Evolutionary conservation across 2,888 invertebrate genomes (phyloP), one percentile per base, ranked within the genome.

Genomic region (Leucophenga maculata): DNA sequence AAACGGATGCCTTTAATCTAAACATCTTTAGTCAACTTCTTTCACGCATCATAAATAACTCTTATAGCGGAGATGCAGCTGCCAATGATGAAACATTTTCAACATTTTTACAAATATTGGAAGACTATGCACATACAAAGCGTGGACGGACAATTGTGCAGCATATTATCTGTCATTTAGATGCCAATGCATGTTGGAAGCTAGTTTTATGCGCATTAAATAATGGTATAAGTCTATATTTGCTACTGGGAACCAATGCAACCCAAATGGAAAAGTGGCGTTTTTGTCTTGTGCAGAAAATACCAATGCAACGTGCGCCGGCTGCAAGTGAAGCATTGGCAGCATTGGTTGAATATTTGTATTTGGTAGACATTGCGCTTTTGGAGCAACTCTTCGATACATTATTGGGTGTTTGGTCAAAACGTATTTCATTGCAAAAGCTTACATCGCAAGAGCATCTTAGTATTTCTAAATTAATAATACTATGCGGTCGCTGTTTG

Each of bases 361-460:
- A 91, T 0, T 86, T 88, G 8, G 83, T 85, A 1, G 83, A 82
- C 9, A 83, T 68, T 3, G 64, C 71, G 16, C 68, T 81, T 48
- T 52, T 86, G 59, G 72, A 90, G 0, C 89, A 91, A 75, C 82
- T 94, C 22, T 83, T 93, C 1, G 89, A 90, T 0, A 91, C 92
- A 74, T 80, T 95, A 44, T 79, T 93, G 2, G 89, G 90, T 0
- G 89, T 93, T 14, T 96, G 95, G 95, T 89, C 93, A 0, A 92
- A 93, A 77, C 91, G 92, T 22, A 91, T 91, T 65, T 89, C 92
- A 0, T 85, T 92, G 11, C 91, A 91, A 65, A 92, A 92, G 16
- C 90, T 92, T 0, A 91, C 93, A 69, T 86, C 92, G 9, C 91
- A 92, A 48, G 94, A 95, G 75, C 94, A 94, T 78, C 88, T 93